Base-by-base conservation (phyloP, 2,797 vertebrate species). In the Nyctalus aviator region DNA sequence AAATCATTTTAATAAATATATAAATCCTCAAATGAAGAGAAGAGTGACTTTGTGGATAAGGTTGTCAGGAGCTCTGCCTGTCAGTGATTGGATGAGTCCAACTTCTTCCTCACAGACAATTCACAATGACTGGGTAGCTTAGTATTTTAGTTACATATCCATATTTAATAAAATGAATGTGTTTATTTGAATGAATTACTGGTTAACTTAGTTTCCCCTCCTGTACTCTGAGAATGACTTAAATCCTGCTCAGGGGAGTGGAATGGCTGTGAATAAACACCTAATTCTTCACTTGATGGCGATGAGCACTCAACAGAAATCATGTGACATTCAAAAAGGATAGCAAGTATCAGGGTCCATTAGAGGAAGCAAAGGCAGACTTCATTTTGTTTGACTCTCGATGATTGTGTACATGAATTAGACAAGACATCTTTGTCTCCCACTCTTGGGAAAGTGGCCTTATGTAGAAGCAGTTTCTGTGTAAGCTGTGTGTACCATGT, bases 121-220 rank as follows among this genome's bases (percentile, higher is more conserved):
- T 23, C 20, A 21, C 10, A 23, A 5, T 77, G 35, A 69, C 21
- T 78, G 27, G 27, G 41, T 59, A 9, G 2, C 35, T 92, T 27
- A 46, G 23, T 21, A 48, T 41, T 32, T 85, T 55, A 78, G 32
- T 87, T 37, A n/a, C 1, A 50, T 14, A 88, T 62, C 11, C 25
- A 37, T 25, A 76, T 23, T 81, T 90, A 90, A 35, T 44, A 93
- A n/a, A 73, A 25, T 2, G 23, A 84, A 81, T 37, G 3, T 6
- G 75, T 44, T 96, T 48, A 62, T 89, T 59, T 46, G 18, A 95
- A 64, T 9, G 37, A 53, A 86, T 68, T 83, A 3, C n/a, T 71
- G 66, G 37, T 79, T 88, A 53, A 41, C 32, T 92, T 72, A 46
- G 4, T 86, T 88, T 90, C 44, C 15, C 4, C 2, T 35, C 90